A percentile compares a stretch with the other conserved stretches of the same genome.
Conservation (phyloP, 1,140 invertebrate species). For the Lordiphosa stackelbergi region DNA sequence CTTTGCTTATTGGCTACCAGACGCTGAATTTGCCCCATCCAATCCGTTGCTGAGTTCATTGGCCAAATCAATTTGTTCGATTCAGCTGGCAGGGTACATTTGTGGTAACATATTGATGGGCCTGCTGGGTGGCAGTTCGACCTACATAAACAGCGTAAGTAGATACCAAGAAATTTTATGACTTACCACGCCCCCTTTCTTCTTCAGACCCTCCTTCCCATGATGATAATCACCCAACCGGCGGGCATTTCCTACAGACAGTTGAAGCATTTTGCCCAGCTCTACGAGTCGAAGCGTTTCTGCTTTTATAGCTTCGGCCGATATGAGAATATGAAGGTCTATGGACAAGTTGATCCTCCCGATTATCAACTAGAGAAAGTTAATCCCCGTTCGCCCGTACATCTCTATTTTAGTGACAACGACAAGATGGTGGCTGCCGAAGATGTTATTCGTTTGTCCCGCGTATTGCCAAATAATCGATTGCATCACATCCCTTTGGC, state of each 20-base stretch:
- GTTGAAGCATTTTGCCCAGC: constrained; percentile 83
- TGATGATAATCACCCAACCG: constrained; percentile 84
- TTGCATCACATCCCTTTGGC: background rate
- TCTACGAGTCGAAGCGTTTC: constrained; percentile 74
- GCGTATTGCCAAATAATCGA: background rate
- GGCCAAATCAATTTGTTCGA: constrained; percentile 2
- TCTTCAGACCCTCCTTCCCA: constrained; percentile 59
- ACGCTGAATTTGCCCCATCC: background rate
- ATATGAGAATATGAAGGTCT: constrained; percentile 71
- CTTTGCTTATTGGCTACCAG: background rate
- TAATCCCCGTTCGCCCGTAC: constrained; percentile 78
- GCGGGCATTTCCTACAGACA: constrained; percentile 85
- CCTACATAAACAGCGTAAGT: background rate
- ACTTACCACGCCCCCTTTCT: no score
- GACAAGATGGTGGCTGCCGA: constrained; percentile 79
- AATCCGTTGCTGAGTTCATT: background rate
- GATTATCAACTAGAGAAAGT: constrained; percentile 79
- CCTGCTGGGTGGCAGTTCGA: constrained; percentile 15
- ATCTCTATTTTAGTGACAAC: constrained; percentile 83
- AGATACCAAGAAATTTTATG: no score
- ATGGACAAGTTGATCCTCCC: constrained; percentile 78
- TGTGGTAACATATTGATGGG: constrained; percentile 8
- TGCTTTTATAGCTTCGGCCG: constrained; percentile 68
- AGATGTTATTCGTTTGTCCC: background rate
- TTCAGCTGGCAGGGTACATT: background rate